Evolutionary conservation across 2,797 vertebrate species (phyloP), one percentile per base, ranked within the genome.

Genomic region (Esox masquinongy): DNA sequence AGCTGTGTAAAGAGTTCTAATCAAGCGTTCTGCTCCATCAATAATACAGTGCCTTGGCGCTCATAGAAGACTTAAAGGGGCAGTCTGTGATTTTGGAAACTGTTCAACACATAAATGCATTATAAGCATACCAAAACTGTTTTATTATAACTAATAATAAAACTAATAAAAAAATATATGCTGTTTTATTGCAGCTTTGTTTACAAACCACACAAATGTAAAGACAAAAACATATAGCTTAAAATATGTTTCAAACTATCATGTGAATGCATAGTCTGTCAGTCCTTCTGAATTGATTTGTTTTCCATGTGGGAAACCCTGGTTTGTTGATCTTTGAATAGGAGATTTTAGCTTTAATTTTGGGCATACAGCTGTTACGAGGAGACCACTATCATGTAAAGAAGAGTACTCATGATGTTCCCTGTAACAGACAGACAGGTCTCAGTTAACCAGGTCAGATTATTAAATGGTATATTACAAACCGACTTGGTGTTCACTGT

Each of bases 21-120:
- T 93, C 91, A 91, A 92, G 91, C 86, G 87, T 92, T 92, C 88
- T 89, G 88, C 90, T 90, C 88, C 88, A 93, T 93, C 88, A 93
- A 93, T 93, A 93, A 93, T 93, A 90, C 90, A 93, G 87, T 56
- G 79, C 83, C 86, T 87, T 87, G 87, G 88, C 91, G 88, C 88
- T 86, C 83, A 86, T 77, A 77, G 86, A 92, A 88, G 85, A 86
- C 87, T 89, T 91, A 61, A 61, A 61, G 56, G 12, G 7, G 56
- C 56, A 61, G 56, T 61, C 56, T 61, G 56, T 1, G 56, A 26
- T 26, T 56, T 24, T 8, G 56, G 22, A 61, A 61, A 61, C 22
- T 61, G 56, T 24, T 59, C n/a, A 59, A 59, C 7, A 6, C 9
- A 24, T 3, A 22, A 22, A 22, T 24, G n/a, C 9, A 59, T 59